Evolutionary conservation across 2,113 vertebrate species (phyloP).

Genomic region (Engystomops pustulosus): DNA sequence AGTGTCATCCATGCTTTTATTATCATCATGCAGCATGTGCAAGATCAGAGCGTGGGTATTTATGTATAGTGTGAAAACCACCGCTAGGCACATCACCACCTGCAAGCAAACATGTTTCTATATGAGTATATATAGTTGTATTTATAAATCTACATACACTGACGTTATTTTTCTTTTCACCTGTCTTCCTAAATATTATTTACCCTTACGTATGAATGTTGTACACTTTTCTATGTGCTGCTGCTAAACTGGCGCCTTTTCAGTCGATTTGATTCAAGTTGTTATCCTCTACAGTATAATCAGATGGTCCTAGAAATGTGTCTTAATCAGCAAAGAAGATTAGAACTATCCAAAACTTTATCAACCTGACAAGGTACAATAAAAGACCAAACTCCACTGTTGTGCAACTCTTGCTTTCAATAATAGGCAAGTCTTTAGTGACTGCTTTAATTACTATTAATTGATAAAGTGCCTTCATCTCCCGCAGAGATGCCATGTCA

Average conservation of each 20-base stretch:
- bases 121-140: too few species aligned
- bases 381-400: background rate
- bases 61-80: conserved; percentile 27
- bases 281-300: too few species aligned
- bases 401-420: background rate
- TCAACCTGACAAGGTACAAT: too few species aligned
- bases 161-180: too few species aligned
- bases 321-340: too few species aligned
- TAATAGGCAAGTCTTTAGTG: background rate
- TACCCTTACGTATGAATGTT: background rate
- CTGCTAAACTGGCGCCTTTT: too few species aligned
- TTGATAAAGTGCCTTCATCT: background rate
- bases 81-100: background rate
- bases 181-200: background rate
- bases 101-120: too few species aligned
- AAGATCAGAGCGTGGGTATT: conserved; percentile 17
- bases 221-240: too few species aligned
- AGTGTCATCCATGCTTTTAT: conserved; percentile 8
- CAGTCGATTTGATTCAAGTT: too few species aligned
- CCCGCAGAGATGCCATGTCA: background rate
- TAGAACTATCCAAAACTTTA: too few species aligned
- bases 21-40: conserved; percentile 23
- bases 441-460: background rate
- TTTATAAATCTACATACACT: too few species aligned
- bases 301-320: too few species aligned